Evolutionary conservation across 2,113 vertebrate genomes (phyloP), one percentile per base, ranked within the genome.

Genomic region (Labeo rohita): DNA sequence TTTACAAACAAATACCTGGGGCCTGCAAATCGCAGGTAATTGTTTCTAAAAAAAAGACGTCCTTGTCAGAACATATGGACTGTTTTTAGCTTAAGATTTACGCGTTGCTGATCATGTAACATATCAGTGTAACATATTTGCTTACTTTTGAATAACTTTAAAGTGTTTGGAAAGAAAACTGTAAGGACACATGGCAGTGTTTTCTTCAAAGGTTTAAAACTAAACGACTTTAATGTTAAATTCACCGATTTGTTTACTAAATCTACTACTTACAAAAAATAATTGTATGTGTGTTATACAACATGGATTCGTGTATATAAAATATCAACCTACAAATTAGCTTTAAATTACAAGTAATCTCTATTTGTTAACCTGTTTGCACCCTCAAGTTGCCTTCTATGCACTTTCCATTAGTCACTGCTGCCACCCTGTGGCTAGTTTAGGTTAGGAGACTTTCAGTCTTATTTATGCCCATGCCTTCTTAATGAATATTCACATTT

Each of bases 381-480:
- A 12, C 6, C 8, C 59, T 16, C 76, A 65, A 65, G 23, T 63
- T 16, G 13, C 2, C 11, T 15, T 0, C 65, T 6, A 6, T 28
- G 45, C 59, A 8, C 3, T 10, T 70, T 82, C 16, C 28, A n/a
- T 61, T 52, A 82, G 45, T 63, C 68, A 52, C 54, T 82, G 56
- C 56, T 86, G 85, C 68, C 68, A n/a, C 56, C 78, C 4, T 63
- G 4, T 65, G 85, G 68, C 36, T 54, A 52, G 13, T 49, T n/a
- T 43, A 21, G 23, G 65, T 36, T 36, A 80, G 8, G 39, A 39
- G 45, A 63, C 23, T n/a, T 3, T 1, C 36, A 12, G 18, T 76
- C 36, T 18, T 0, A 23, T 63, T 36, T 61, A 34, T 66, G 4
- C 5, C 43, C 12, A 47, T 16, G 12, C 39, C 39, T 23, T 39